Evolutionary conservation across 2,113 vertebrate species (phyloP).

Genomic region (Anguilla japonica): DNA sequence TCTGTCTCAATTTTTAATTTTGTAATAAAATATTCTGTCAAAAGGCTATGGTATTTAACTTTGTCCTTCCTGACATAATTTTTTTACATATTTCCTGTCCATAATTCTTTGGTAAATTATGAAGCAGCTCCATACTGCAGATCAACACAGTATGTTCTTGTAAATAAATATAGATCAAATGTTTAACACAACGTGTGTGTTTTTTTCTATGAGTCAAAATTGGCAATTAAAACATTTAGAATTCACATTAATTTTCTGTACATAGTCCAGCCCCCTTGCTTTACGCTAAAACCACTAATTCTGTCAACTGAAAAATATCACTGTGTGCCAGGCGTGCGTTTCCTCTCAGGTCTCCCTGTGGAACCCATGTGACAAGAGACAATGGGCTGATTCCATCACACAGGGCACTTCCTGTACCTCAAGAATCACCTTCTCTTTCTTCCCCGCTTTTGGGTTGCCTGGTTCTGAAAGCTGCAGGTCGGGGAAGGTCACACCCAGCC

Average conservation of each 20-base stretch:
- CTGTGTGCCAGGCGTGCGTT: not conserved
- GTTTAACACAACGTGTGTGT: not conserved
- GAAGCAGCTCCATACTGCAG: not conserved
- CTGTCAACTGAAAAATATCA: not conserved
- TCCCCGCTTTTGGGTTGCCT: slow-evolving; percentile 19
- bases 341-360: not conserved
- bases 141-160: slow-evolving; percentile 7
- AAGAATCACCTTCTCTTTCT: not conserved
- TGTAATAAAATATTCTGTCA: slow-evolving; percentile 37
- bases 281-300: not conserved
- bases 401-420: not conserved
- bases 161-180: not conserved
- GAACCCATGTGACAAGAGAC: not conserved
- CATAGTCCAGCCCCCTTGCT: not conserved
- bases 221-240: not conserved
- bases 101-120: not conserved
- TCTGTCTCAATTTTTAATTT: slow-evolving; percentile 49
- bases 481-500: slow-evolving; percentile 23
- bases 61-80: not conserved
- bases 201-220: too few species aligned
- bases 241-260: slow-evolving; percentile 3
- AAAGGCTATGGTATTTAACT: slow-evolving; percentile 18
- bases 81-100: not conserved
- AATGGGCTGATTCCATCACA: not conserved
- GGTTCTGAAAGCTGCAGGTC: slow-evolving; percentile 34